These are phyloP conservation scores for Belgica antarctica DNA, from an alignment of 2,888 invertebrate species.

Conservation along the genomic window DNA sequence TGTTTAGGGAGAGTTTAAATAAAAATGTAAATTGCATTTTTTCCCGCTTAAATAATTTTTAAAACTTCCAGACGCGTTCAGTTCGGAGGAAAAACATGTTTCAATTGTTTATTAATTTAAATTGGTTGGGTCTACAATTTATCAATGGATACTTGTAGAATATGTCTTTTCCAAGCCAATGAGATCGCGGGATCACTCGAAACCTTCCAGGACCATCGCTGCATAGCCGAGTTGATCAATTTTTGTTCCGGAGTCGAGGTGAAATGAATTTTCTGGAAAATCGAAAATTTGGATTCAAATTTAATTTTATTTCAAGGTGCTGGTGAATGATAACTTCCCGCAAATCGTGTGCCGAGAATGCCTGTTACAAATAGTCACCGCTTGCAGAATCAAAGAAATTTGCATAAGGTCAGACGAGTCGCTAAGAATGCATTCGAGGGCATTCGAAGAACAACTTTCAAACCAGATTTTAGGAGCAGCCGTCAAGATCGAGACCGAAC, in stretches of 20 bases:
- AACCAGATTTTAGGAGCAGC: not conserved
- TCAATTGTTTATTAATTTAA: not conserved
- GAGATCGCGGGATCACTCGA: not conserved
- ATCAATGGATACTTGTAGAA: not conserved
- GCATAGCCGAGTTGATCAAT: not conserved
- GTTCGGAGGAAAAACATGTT: not conserved
- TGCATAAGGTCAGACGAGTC: conserved; percentile 26
- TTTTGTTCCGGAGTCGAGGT: conserved; percentile 27
- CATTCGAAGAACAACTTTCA: not conserved
- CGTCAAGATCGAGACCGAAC: conserved; percentile 1
- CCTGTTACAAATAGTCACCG: not conserved
- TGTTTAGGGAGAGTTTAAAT: no score
- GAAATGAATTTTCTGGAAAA: not conserved
- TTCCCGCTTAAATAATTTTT: no score
- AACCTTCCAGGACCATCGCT: not conserved
- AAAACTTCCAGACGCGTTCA: no score
- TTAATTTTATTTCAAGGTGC: conserved; percentile 10
- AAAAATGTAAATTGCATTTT: no score
- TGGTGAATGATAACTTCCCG: conserved; percentile 9
- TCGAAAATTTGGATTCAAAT: not conserved
- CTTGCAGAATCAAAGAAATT: conserved; percentile 21
- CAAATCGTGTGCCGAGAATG: conserved; percentile 3
- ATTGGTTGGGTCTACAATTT: not conserved
- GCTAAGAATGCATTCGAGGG: not conserved
- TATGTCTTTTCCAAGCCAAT: not conserved